Base-by-base conservation (phyloP, 2,888 invertebrate genomes). In the Troides helena region DNA sequence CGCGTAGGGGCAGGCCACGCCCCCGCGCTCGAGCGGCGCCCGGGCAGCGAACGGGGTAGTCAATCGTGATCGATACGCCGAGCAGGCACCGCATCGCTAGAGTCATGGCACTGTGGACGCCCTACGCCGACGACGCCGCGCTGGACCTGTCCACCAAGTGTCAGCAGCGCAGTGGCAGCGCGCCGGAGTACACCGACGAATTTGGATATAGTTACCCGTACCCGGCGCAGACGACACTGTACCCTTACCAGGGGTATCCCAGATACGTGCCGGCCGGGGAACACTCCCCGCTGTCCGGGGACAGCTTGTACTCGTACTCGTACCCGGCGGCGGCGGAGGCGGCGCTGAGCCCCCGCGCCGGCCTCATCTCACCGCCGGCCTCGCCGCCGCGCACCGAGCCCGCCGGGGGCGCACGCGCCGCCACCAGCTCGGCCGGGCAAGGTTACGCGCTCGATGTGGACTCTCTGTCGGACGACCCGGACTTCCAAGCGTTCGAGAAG, bases 341-440 rank as follows among this genome's bases (percentile, higher is more conserved):
- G 50, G 14, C 50, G 12, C 5, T 8, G 2, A 50, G 18, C 50
- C 50, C 14, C 50, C 74, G 30, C 74, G 72, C 65, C 58, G 3
- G 30, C 30, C 30, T 30, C 30, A 30, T 30, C 67, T 89, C 6
- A 80, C 85, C 0, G 87, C 88, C 8, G 95, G 96, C 70, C 77
- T 80, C 67, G 95, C 30, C 30, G 92, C 90, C 0, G 89, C 90
- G 17, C 88, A 88, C 57, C 95, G 97, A 0, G 93, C 99, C 71
- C 94, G 53, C 21, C 53, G 5, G 30, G 30, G 18, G 63, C 30
- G 30, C 30, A 3, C 5, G 30, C 30, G 30, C 3, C 30, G 4
- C 4, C 30, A 30, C 30, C 30, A 98, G 97, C 98, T 0, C 95
- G 98, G 59, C 94, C 98, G 69, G 97, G 98, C 0, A 96, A 97